Base-by-base conservation (phyloP, 1,140 invertebrate species). In the Listronotus oregonensis region DNA sequence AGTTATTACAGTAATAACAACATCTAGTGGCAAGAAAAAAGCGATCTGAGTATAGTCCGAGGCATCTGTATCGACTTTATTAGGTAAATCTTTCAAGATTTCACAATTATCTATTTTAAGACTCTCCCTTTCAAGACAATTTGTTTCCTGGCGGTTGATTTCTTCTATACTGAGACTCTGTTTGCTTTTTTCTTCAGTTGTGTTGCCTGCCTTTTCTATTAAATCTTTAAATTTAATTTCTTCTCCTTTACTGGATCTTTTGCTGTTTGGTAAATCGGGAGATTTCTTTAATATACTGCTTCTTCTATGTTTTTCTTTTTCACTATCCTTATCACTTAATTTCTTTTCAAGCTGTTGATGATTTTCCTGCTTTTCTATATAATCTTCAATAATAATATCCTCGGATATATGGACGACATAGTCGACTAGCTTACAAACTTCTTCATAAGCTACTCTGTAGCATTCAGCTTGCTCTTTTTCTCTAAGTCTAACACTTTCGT, bases 1-100 rank as follows among this genome's bases (percentile, higher is more conserved):
- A 3, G 51, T 66, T n/a, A 76, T 51, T 8, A 65, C 46, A 9
- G 44, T 43, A 11, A 74, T 37, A 4, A 78, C 15, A 12, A 62
- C 27, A 1, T 77, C 75, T 11, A 73, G 71, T 9, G 57, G 31
- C 31, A 78, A 46, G 27, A 71, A 73, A 57, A 75, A 75, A 0
- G 59, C 56, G 10, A 66, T 47, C 37, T 55, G 34, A 17, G 17
- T 37, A 32, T 10, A 54, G 3, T 47, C 52, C 6, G 18, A 37
- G 14, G 47, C 14, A 4, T 64, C 40, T 0, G 57, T 50, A 37
- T 56, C 46, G 3, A 68, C 60, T n/a, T 59, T 59, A 47, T 63
- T 40, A 18, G 56, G 59, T 6, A 59, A 59, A 39, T 50, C 52
- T 59, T 43, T 14, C 52, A 43, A 8, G 27, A 15, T 8, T 27